Evolutionary conservation across 2,113 vertebrate genomes (phyloP), one percentile per base, ranked within the genome.

Genomic region (Pardalotus punctatus): DNA sequence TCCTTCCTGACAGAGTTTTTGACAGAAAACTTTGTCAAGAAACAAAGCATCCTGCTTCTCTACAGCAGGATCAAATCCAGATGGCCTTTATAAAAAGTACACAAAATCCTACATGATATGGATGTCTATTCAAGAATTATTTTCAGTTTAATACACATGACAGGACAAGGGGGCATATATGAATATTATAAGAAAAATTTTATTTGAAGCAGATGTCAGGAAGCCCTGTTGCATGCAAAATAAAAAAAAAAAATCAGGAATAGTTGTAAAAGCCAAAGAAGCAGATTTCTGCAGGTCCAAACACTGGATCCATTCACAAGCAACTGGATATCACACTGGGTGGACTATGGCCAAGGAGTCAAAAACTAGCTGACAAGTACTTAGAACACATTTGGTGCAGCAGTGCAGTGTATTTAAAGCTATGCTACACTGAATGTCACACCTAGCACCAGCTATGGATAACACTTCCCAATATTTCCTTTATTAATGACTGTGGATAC

Each of bases 161-260:
- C 95, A 95, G 91, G 94, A 97, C 91, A 97, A 96, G 93, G 94
- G 92, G 95, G 96, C 92, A 97, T 96, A 97, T 90, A 95, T 92
- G 90, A 95, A 97, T 95, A 97, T 87, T 87, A 35, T 40, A 92
- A 88, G 70, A 83, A 95, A 95, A 98, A 81, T 4, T 20, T 96
- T 62, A 98, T 98, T 94, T 92, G 89, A 98, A 98, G 88, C 97
- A 98, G 96, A 98, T 98, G 97, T 92, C 95, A 97, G 97, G 97
- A 98, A 97, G 79, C 77, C 48, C 53, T 86, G 62, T 66, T 96
- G 71, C 82, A 87, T 77, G 69, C 35, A 77, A 92, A 96, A 64
- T 27, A 51, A 86, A 83, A 88, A 88, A 51, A 86, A 83, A 88
- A 88, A 91, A 73, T 60, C 93, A 80, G 73, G 92, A 82, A 88